Base-by-base conservation (phyloP, 1,140 invertebrate genomes). In the Caenorhabditis remanei region DNA sequence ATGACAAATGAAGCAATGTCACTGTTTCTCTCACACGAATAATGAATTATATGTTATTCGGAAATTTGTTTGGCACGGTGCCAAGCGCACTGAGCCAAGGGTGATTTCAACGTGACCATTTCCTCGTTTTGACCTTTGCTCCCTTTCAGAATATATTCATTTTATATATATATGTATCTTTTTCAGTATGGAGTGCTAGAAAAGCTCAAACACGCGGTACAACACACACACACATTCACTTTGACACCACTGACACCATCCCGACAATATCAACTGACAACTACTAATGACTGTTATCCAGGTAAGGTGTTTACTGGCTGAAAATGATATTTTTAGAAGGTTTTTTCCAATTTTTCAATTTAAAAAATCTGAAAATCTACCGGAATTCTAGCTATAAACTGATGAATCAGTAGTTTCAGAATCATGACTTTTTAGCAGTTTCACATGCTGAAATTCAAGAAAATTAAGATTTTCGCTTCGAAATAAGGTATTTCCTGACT, bases 111-210 rank as follows among this genome's bases (percentile, higher is more conserved):
- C 55, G 55, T 58, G 55, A 58, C 13, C 55, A 19, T n/a, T 11
- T 8, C 16, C 16, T 32, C 61, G 8, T 63, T 13, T 63, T 32
- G 32, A 32, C 32, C 32, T 14, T 32, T 40, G 21, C 3, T 40
- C 24, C 14, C 61, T 0, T 32, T 63, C 32, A 50, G 14, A 16
- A n/a, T 16, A 58, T 16, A 16, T 58, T 46, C 14, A 46, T 71
- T 19, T n/a, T 71, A 50, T 50, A 79, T 0, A 7, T 32, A n/a
- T 63, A 32, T 32, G 32, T 7, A 0, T 32, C 24, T 21, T 9
- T 79, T 79, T 79, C 71, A 79, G 71, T 79, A 79, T 79, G 71
- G 71, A 79, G 71, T 79, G 71, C 71, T 79, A 50, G 19, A 79
- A n/a, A 50, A 79, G 9, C 71, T 79, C 71, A 79, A 79, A 79